phyloP scores from a whole-genome alignment of 1,140 invertebrate species.

The Chlorops oryzae region DNA sequence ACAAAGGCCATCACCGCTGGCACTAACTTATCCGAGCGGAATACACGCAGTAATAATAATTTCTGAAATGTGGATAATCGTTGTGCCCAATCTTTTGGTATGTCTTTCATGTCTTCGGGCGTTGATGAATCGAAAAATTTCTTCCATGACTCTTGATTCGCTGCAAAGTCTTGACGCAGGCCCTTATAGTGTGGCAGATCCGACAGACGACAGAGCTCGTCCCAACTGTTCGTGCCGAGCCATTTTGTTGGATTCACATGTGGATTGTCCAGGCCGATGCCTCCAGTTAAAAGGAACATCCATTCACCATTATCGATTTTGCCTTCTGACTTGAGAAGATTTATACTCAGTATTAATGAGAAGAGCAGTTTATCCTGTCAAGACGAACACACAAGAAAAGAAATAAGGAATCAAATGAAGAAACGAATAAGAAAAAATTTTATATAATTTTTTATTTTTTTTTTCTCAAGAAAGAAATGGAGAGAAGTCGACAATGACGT shows the following conservation, averaged over 20 bases:
- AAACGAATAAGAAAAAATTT: too few relatives aligned
- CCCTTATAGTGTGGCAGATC: slow-evolving; percentile 52
- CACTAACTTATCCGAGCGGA: slow-evolving; percentile 84
- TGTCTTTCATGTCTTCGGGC: slow-evolving; percentile 56
- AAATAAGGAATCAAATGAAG: too few relatives aligned
- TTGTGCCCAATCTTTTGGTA: slow-evolving; percentile 64
- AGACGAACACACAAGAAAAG: too few relatives aligned
- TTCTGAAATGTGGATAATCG: slow-evolving; percentile 67
- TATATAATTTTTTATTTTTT: too few relatives aligned
- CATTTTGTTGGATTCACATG: slow-evolving; percentile 65
- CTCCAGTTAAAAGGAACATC: slow-evolving; percentile 85
- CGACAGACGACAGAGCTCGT: slow-evolving; percentile 65
- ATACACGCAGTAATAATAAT: slow-evolving; percentile 71
- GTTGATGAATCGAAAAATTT: slow-evolving; percentile 62
- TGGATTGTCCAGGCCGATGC: slow-evolving; percentile 73
- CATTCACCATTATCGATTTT: slow-evolving; percentile 68
- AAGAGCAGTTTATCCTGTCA: slow-evolving; percentile 86
- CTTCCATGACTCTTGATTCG: slow-evolving; percentile 64
- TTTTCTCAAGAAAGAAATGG: too few relatives aligned
- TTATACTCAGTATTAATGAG: slow-evolving; percentile 77
- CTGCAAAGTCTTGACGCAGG: slow-evolving; percentile 56
- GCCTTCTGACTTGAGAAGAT: slow-evolving; percentile 68
- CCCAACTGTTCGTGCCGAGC: slow-evolving; percentile 74
- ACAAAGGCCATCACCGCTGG: slow-evolving; percentile 73
- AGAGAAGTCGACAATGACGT: too few relatives aligned